Evolutionary conservation across 2,888 invertebrate genomes (phyloP), one percentile per base, ranked within the genome.

Genomic region (Sceliomorpha sp.): DNA sequence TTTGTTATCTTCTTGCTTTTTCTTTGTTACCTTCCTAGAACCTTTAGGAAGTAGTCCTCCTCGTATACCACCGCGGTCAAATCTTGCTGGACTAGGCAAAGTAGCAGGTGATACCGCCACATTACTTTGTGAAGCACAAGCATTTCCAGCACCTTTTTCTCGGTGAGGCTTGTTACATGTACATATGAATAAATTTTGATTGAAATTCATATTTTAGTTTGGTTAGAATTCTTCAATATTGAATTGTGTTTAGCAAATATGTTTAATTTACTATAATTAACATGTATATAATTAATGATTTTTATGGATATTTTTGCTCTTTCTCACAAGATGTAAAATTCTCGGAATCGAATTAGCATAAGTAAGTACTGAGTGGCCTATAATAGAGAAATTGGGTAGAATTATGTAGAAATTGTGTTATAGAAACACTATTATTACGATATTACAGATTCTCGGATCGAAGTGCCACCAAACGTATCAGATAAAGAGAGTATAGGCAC

Each of bases 71-170:
- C 89, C 90, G 24, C 91, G 91, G 74, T 91, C 93, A 36, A 91
- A 90, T 83, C 90, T 90, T 77, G 90, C 89, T 74, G 90, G 90
- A 42, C 90, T 91, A 76, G 85, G 89, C 48, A 89, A 89, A 80
- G 79, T 84, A 48, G 81, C 86, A 44, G 89, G 88, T 9, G 88
- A 89, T 47, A 89, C 90, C 72, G 91, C 93, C 79, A 91, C 91
- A 32, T 88, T 94, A 62, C 88, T 93, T 37, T 94, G 94, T 81
- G 92, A 92, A 76, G 92, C 93, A 36, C 93, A 93, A 87, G 92
- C 91, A 9, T 91, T 88, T 88, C 94, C 94, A 51, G 91, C 93
- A 73, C 94, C 94, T 77, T 81, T 91, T 50, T 92, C 91, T 90
- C 93, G 93, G 93, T 94, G 90, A 67, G 64, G 29, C n/a, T 29